phyloP scores from a whole-genome alignment of 2,113 vertebrate genomes.

The Numida meleagris region DNA sequence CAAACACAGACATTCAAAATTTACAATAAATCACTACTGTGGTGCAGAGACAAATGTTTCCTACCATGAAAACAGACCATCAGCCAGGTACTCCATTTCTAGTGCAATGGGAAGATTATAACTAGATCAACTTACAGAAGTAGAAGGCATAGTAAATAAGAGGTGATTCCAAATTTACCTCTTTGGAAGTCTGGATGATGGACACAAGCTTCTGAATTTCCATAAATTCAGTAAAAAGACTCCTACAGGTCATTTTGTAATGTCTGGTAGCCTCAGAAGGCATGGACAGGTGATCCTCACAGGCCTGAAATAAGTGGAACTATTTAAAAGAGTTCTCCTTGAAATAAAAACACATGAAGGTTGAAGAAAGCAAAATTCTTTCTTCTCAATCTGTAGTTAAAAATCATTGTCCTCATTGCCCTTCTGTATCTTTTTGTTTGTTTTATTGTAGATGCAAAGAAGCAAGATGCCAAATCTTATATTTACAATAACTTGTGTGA shows the following conservation, averaged over 20 bases:
- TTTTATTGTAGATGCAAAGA: not conserved
- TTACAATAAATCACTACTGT: not conserved
- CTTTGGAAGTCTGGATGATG: slow-evolving; percentile 68
- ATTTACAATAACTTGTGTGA: not conserved
- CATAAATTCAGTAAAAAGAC: slow-evolving; percentile 69
- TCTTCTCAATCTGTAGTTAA: not conserved
- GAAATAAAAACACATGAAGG: not conserved
- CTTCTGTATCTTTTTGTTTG: not conserved
- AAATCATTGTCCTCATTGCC: not conserved
- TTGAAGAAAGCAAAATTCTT: not conserved
- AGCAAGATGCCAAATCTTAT: not conserved
- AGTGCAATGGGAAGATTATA: not conserved
- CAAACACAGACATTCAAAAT: not conserved
- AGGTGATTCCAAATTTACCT: slow-evolving; percentile 18
- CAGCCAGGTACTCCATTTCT: not conserved
- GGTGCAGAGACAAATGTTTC: not conserved
- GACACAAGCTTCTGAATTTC: slow-evolving; percentile 72
- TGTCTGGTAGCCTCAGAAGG: slow-evolving; percentile 67
- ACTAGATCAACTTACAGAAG: not conserved
- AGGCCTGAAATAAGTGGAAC: slow-evolving; percentile 63
- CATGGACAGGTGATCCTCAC: slow-evolving; percentile 63
- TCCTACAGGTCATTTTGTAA: slow-evolving; percentile 69
- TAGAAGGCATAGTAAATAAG: not conserved
- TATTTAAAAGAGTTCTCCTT: not conserved
- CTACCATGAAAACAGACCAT: not conserved